Evolutionary conservation across 1,140 invertebrate genomes (phyloP), one percentile per base, ranked within the genome.

Genomic region (Centruroides vittatus): DNA sequence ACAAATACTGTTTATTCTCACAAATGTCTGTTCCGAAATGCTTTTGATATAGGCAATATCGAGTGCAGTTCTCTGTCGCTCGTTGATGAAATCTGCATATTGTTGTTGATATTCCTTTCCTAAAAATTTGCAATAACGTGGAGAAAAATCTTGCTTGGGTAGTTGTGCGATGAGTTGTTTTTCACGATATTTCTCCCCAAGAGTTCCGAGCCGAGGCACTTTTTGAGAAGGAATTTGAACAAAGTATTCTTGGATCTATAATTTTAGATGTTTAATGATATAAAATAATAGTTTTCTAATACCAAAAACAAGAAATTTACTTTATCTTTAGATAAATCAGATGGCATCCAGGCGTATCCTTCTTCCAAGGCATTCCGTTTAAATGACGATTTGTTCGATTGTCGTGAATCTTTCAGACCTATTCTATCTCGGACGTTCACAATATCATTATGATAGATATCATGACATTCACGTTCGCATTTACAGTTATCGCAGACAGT

Each of bases 91-190:
- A 73, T 94, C 89, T 72, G 88, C 83, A 70, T 85, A 93, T 65
- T 84, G 84, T 53, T 82, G 81, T 69, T 82, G 80, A 73, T 90
- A 80, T 68, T 82, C 73, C 66, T 68, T 48, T 55, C 88, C 86
- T 59, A 94, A 79, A 72, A 93, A 87, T 67, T 86, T 83, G 71
- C 91, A 94, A 69, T 93, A 91, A 55, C 85, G 82, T 65, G 89
- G 75, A 23, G 89, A 86, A 49, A 96, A 78, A 73, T 98, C 95
- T 77, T 97, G 93, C 74, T 90, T 92, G 11, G 93, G 93, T 67
- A 97, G 78, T 75, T 98, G 93, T 55, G 81, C 78, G 58, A 90
- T 85, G 63, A 98, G 76, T 74, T 93, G 88, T 64, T 86, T 81
- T 71, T 88, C 82, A 67, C 90, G 72, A 73, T 84, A 78, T 70